These are phyloP conservation scores for Morinoia aosen DNA, from an alignment of 2,888 invertebrate species.

Conservation along the genomic window DNA sequence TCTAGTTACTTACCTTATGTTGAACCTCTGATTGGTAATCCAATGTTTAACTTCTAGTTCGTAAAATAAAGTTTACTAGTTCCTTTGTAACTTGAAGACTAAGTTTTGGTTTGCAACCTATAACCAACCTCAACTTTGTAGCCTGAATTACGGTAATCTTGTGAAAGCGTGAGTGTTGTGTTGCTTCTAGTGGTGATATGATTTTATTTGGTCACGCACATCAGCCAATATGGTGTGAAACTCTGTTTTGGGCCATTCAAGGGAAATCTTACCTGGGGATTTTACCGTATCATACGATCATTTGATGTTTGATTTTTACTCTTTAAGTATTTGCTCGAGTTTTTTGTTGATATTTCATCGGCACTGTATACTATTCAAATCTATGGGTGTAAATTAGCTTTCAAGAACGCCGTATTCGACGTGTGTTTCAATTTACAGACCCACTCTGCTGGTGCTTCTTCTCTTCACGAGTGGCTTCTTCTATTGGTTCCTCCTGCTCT, in stretches of 20 bases:
- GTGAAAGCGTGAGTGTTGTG: no score
- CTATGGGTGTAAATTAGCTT: background rate
- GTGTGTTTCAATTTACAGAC: slow-evolving; percentile 42
- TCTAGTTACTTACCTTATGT: no score
- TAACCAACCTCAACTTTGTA: no score
- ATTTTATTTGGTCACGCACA: no score
- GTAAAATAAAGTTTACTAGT: no score
- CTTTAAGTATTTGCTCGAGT: background rate
- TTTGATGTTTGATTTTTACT: background rate
- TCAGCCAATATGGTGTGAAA: background rate
- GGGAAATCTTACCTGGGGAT: background rate
- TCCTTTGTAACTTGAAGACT: no score
- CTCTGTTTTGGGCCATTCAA: no score
- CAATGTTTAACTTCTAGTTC: no score
- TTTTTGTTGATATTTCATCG: background rate
- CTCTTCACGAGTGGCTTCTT: slow-evolving; percentile 50
- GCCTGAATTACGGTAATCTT: no score
- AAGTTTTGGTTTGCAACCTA: no score
- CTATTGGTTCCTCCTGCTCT: slow-evolving; percentile 64
- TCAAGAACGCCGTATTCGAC: background rate
- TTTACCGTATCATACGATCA: background rate
- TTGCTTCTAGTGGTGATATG: no score
- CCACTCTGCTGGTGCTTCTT: slow-evolving; percentile 58
- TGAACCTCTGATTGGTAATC: no score
- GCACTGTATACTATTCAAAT: background rate